Base-by-base conservation (phyloP, 1,140 invertebrate species). In the Physella acuta region DNA sequence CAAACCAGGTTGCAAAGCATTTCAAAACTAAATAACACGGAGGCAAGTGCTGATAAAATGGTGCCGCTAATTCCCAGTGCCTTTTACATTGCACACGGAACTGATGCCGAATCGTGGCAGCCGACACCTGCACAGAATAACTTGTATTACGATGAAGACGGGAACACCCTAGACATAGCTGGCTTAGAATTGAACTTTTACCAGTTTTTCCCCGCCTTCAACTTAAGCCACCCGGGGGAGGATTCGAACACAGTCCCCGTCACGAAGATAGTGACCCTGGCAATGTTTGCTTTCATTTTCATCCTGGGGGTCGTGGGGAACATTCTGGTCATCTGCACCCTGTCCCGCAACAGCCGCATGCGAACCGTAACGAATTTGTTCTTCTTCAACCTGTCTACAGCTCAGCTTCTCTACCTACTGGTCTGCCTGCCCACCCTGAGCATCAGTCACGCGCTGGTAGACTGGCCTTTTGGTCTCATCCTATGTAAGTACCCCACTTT, bases 361-460 rank as follows among this genome's bases (percentile, higher is more conserved):
- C 87, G 93, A 73, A 93, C 92, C 0, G 94, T 93, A 3, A 96
- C 94, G 26, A 95, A 96, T 80, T 87, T 95, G 36, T 88, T 95
- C 8, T 95, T 96, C 72, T 88, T 89, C 34, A 93, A 93, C 74
- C 89, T 93, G 87, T 91, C 92, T 0, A 74, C 89, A 1, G 94
- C 94, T n/a, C 94, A 97, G 83, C 86, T 97, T 8, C 88, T 96
- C 11, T 97, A 97, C 83, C 92, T 97, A 52, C 73, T 92, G 20
- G 89, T 95, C 55, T 97, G 95, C 85, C 93, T 97, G n/a, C 94
- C 95, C 0, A 75, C 77, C 65, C 75, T 76, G 1, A 73, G 71
- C 26, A 70, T 77, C 52, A 88, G 90, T 8, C 77, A 76, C 69
- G 64, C 72, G 44, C 53, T 75, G 28, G 56, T 71, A 26, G 70